These are phyloP conservation scores for Passer montanus DNA, from an alignment of 2,113 vertebrate species.

Conservation along the genomic window DNA sequence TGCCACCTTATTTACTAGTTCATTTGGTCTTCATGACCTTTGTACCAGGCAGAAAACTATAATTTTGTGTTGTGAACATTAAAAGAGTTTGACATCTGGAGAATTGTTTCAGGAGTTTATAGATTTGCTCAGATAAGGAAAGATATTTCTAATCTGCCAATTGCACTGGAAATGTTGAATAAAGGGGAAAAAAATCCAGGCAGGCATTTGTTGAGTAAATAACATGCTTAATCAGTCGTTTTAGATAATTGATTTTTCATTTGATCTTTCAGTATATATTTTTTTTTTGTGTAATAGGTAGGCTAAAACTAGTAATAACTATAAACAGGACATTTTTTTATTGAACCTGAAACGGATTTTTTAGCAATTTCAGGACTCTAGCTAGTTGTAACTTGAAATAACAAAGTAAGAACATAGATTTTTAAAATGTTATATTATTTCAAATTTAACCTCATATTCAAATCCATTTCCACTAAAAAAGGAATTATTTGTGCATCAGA, in stretches of 20 bases:
- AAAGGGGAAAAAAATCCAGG: neutral
- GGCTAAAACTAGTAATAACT: neutral
- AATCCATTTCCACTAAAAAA: no score
- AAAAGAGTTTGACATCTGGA: neutral
- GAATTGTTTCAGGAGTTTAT: neutral
- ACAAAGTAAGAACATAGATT: neutral
- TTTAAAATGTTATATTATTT: neutral
- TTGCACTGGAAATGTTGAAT: neutral
- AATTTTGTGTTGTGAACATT: neutral
- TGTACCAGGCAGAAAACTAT: neutral
- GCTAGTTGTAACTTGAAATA: neutral
- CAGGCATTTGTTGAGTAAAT: neutral
- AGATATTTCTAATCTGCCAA: neutral
- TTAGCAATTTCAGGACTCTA: neutral
- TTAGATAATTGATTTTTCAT: neutral
- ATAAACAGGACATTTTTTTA: neutral
- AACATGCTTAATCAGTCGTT: neutral
- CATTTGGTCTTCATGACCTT: neutral
- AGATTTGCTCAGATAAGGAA: neutral
- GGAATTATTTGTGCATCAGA: neutral
- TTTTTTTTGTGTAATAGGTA: neutral
- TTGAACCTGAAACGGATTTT: neutral
- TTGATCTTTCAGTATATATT: neutral
- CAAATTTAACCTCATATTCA: no score
- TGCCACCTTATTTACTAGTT: neutral